These are phyloP conservation scores for Sebastes reedi DNA, from an alignment of 2,797 vertebrate species.

Conservation along the genomic window DNA sequence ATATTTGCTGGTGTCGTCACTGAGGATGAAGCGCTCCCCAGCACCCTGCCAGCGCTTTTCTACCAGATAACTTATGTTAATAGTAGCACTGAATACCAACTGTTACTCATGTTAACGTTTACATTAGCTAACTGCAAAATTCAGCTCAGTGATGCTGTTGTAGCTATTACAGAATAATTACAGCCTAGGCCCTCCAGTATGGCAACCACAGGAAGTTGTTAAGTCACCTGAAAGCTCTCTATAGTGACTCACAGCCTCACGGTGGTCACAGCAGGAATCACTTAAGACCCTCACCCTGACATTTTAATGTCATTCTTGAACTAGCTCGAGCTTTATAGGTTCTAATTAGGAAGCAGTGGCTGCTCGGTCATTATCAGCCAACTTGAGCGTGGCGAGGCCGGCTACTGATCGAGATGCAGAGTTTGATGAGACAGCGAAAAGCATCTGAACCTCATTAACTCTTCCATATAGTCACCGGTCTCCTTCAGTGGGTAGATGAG, in stretches of 20 bases:
- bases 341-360: slow-evolving; percentile 44
- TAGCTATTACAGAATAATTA: neutral
- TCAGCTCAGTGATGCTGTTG: neutral
- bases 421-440: slow-evolving; percentile 32
- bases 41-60: neutral
- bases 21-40: neutral
- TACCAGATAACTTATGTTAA: neutral
- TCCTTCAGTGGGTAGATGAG: neutral
- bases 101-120: neutral
- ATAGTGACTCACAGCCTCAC: neutral
- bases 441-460: slow-evolving; percentile 33
- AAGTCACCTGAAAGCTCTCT: slow-evolving; percentile 1
- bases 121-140: neutral
- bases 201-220: neutral
- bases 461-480: neutral
- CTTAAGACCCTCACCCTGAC: neutral
- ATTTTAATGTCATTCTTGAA: neutral
- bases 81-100: neutral
- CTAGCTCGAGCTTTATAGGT: neutral
- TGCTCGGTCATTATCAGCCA: slow-evolving; percentile 14
- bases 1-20: neutral
- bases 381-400: neutral
- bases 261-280: slow-evolving; percentile 33
- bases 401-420: neutral
- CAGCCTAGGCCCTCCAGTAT: neutral